Base-by-base conservation (phyloP, 2,797 vertebrate species). In the Xiphophorus birchmanni region DNA sequence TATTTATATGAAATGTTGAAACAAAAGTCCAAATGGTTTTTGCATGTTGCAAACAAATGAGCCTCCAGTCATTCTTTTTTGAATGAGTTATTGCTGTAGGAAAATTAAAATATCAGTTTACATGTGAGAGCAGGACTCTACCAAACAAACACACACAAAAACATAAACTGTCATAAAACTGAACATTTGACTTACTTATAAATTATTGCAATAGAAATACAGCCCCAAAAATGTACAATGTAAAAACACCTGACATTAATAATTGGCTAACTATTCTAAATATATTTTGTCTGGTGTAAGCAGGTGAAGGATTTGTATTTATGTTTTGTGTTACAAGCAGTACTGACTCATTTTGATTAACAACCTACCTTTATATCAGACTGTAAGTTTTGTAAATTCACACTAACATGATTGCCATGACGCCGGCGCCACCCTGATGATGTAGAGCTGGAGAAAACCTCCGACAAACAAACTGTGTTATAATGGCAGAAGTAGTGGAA, bases 21-120 rank as follows among this genome's bases (percentile, higher is more conserved):
- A 65, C 58, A 37, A 18, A 35, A 21, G 63, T 21, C 35, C 32
- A 65, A 65, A 17, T 9, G 18, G 63, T 21, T 65, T 65, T 65
- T 65, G 63, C 63, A 65, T 65, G 32, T 65, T 65, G 15, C 35
- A 65, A 37, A 37, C 63, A 65, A 65, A 65, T 65, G 37, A 37
- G 63, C 32, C 35, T 37, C 21, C 13, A 37, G 63, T 37, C 35
- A 10, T 37, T 65, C 8, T 21, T 8, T 65, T 37, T 10, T 18
- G 58, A 65, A 65, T 65, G 63, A 65, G 63, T 37, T 35, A 37
- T 37, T 37, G 11, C 15, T 63, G 63, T 65, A 65, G 63, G 63
- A 65, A 65, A 18, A 18, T 37, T 21, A 21, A 65, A 65, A 37
- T 65, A 13, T 37, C 63, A 65, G 63, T 21, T 65, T 65, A 37